phyloP scores from a whole-genome alignment of 2,888 invertebrate species.

The Trachelus troglodyta region DNA sequence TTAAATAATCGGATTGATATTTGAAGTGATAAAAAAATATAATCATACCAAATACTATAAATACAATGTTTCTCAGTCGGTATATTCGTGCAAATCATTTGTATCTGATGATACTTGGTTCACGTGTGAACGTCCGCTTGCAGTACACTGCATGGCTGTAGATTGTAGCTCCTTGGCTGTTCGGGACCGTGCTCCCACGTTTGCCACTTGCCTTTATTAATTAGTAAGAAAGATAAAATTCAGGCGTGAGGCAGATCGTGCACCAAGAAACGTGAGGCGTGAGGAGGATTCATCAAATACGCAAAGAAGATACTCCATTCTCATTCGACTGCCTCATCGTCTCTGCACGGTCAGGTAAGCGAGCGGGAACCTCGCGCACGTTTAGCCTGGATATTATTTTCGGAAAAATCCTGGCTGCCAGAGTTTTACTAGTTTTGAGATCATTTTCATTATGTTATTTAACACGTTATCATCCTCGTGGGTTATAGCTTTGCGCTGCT shows the following conservation, averaged over 20 bases:
- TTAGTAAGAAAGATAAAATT: not conserved
- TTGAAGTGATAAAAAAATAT: not conserved
- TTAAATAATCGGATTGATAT: not conserved
- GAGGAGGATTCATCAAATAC: not conserved
- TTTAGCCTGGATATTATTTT: conserved; percentile 3
- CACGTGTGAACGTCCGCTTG: not conserved
- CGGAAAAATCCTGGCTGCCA: not conserved
- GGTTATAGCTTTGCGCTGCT: not conserved
- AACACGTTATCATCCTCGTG: not conserved
- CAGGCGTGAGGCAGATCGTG: not conserved
- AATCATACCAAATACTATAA: not conserved
- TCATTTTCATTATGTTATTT: not conserved
- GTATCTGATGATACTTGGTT: not conserved
- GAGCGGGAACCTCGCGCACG: conserved; percentile 3
- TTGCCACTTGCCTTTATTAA: not conserved
- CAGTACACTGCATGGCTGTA: not conserved
- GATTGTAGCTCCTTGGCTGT: not conserved
- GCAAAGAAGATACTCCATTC: not conserved
- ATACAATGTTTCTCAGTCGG: not conserved
- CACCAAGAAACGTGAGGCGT: not conserved
- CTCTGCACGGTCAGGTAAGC: conserved; percentile 5
- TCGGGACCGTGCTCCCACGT: not conserved
- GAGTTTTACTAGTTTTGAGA: not conserved
- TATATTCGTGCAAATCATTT: not conserved
- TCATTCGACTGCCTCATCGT: not conserved